A percentile compares a stretch with the other conserved stretches of the same genome.
These are phyloP conservation scores for Eristalis tenax DNA, from an alignment of 2,888 invertebrate genomes.

Conservation along the genomic window DNA sequence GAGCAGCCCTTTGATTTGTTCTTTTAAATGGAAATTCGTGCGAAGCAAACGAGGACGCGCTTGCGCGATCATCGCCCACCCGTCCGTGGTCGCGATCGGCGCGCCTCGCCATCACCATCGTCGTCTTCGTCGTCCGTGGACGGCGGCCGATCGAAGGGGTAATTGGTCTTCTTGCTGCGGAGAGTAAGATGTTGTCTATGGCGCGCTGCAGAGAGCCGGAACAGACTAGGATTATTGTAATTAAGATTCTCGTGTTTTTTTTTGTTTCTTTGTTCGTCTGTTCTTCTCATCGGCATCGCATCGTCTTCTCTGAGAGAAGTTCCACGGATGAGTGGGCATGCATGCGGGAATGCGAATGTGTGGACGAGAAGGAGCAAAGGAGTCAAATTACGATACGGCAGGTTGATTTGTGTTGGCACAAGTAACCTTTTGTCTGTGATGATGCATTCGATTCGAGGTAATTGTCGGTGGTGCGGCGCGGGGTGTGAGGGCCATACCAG, in stretches of 20 bases:
- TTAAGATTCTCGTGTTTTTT: constrained; percentile 53
- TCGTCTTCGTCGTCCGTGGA: neutral
- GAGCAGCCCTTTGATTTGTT: constrained; percentile 69
- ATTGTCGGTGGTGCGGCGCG: neutral
- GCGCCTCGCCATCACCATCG: neutral
- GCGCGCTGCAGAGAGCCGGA: constrained; percentile 26
- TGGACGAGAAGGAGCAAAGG: constrained; percentile 55
- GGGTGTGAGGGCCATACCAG: neutral
- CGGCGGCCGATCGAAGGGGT: constrained; percentile 19
- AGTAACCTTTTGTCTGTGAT: constrained; percentile 48
- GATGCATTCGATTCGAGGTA: constrained; percentile 57
- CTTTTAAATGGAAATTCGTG: constrained; percentile 72
- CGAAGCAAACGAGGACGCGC: constrained; percentile 71
- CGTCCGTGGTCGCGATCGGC: neutral
- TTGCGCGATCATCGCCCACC: constrained; percentile 46
- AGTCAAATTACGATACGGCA: constrained; percentile 39
- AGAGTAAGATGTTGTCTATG: constrained; percentile 67
- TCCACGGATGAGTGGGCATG: constrained; percentile 17
- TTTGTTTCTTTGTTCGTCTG: neutral
- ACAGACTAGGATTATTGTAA: constrained; percentile 65
- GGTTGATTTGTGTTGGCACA: constrained; percentile 64
- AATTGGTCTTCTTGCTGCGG: constrained; percentile 58
- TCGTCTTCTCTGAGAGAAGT: neutral
- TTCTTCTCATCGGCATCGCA: constrained; percentile 15
- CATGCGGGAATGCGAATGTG: constrained; percentile 8